Evolutionary conservation across 2,888 invertebrate genomes (phyloP), one percentile per base, ranked within the genome.

Genomic region (Parnassius orleans): DNA sequence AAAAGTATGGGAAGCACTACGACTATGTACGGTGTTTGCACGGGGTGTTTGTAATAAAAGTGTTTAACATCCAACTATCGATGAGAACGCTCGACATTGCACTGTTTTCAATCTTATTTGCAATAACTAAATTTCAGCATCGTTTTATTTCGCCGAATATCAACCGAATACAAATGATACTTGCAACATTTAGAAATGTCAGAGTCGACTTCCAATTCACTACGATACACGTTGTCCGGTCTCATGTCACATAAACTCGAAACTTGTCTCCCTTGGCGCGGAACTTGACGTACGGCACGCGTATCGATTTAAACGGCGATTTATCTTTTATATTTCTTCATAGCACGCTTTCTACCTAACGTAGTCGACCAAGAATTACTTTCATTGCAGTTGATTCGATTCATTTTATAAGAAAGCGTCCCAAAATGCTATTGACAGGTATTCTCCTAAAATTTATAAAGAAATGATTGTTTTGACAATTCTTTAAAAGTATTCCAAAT

Each of bases 311-410:
- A 63, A 65, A 65, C 65, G 60, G 56, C 54, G 54, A 69, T 70
- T 66, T 43, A 10, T 62, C 66, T 64, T 65, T 64, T 47, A 57
- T 58, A 62, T 62, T 67, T 63, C 65, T 59, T 65, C 69, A 67
- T 64, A 24, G 47, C 65, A 50, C 67, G 65, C 70, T 75, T 75
- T 74, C 75, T 70, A 72, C 54, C 65, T 76, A 72, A 73, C 65
- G 72, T 68, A 76, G 74, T 58, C 14, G 48, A 9, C 15, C 9
- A 9, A 9, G 7, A 12, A 14, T 48, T 14, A 9, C 1, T 48
- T 14, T 48, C n/a, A 33, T 33, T 33, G 33, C 33, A 33, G 33
- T 33, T 5, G 33, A 33, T 33, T 33, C 33, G 33, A 5, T 33
- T 33, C 5, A 33, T 33, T 33, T 33, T 33, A 33, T 33, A 33